Evolutionary conservation across 2,797 vertebrate genomes (phyloP).

Genomic region (Oreochromis mossambicus): DNA sequence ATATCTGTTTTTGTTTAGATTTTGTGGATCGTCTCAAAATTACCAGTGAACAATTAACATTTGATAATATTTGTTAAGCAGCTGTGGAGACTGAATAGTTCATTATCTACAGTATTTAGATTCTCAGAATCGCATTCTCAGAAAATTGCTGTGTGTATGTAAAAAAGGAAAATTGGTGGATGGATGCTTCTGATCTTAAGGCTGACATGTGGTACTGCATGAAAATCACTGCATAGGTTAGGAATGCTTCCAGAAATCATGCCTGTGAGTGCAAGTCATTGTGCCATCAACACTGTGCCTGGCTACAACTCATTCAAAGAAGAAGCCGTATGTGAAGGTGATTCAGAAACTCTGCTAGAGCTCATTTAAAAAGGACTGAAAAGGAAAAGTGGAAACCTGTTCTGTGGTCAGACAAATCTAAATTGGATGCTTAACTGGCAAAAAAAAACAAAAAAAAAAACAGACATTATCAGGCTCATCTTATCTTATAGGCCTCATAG

Average conservation of each 20-base stretch:
- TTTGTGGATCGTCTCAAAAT: neutral
- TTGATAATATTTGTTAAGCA: neutral
- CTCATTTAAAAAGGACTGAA: neutral
- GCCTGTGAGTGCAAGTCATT: neutral
- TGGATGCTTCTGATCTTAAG: neutral
- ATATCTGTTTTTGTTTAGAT: neutral
- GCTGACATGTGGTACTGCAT: neutral
- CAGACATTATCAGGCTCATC: neutral
- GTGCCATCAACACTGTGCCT: neutral
- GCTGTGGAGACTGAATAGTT: neutral
- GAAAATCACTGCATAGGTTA: neutral
- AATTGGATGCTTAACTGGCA: neutral
- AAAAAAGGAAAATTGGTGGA: neutral
- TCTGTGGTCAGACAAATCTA: neutral
- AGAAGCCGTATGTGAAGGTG: neutral
- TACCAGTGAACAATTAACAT: neutral
- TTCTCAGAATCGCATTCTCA: neutral
- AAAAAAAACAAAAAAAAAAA: fast-evolving
- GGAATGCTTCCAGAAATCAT: neutral
- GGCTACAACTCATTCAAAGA: too few relatives aligned
- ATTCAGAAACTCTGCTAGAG: neutral
- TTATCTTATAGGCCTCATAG: neutral
- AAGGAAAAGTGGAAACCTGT: neutral
- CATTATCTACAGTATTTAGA: neutral
- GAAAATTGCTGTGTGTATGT: neutral